Percentiles rank a stretch among this genome's conserved stretches.
These are phyloP conservation scores for Pegea sp. DNA, from an alignment of 23 tunicate species.

Conservation along the genomic window DNA sequence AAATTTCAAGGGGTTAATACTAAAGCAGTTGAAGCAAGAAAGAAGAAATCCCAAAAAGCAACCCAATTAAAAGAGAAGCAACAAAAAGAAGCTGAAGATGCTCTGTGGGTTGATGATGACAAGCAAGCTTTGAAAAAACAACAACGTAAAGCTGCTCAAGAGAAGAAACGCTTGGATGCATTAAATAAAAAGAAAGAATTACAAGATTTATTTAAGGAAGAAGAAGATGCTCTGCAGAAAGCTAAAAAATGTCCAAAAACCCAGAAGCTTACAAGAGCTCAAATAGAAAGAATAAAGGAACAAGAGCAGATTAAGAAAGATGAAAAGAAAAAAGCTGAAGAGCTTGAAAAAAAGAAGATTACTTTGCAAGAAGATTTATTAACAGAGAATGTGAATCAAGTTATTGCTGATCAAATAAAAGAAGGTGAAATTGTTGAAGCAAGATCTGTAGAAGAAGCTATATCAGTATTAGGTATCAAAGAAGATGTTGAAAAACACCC, in stretches of 20 bases:
- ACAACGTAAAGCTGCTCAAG: slow-evolving; percentile 61
- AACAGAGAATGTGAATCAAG: slow-evolving; percentile 46
- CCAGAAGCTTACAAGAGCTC: slow-evolving; percentile 56
- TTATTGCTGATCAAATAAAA: slow-evolving; percentile 10
- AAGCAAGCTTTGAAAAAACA: slow-evolving; percentile 36
- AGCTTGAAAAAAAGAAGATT: slow-evolving; percentile 7
- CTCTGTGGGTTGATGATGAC: slow-evolving; percentile 73
- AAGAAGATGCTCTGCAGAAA: slow-evolving; percentile 32
- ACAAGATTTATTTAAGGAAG: slow-evolving; percentile 51
- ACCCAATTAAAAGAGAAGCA: slow-evolving; percentile 14
- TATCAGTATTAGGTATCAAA: slow-evolving; percentile 19
- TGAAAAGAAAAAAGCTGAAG: slow-evolving; percentile 6
- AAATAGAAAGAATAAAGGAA: slow-evolving; percentile 10
- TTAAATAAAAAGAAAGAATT: slow-evolving; percentile 50
- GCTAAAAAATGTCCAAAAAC: slow-evolving; percentile 11
- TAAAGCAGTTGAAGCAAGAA: slow-evolving; percentile 74
- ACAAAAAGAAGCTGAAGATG: slow-evolving; percentile 55
- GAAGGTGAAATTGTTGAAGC: slow-evolving; percentile 39
- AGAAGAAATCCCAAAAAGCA: slow-evolving; percentile 54
- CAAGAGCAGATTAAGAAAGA: slow-evolving; percentile 13
- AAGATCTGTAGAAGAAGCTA: slow-evolving; percentile 77
- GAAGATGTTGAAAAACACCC: slow-evolving; percentile 66
- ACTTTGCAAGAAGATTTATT: slow-evolving; percentile 24
- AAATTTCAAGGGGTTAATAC: slow-evolving; percentile 73
- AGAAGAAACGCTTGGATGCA: slow-evolving; percentile 28